A percentile compares a stretch with the other conserved stretches of the same genome.
These are phyloP conservation scores for Patiria pectinifera DNA, from an alignment of 53 echinoderm and acorn worm species.

Conservation along the genomic window DNA sequence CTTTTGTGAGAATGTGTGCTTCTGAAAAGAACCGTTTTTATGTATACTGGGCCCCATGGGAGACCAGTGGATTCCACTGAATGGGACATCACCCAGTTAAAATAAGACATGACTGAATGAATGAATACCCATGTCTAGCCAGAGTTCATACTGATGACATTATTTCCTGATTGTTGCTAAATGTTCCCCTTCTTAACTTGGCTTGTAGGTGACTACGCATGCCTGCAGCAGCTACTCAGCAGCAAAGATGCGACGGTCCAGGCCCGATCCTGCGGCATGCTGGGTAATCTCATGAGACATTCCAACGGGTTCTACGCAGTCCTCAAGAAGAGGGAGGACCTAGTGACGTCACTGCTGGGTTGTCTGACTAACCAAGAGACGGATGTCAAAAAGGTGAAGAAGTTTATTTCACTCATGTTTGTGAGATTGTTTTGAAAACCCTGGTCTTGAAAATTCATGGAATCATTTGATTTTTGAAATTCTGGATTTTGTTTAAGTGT, in stretches of 20 bases:
- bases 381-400: conserved; percentile 87
- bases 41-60: too few relatives aligned
- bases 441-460: background rate
- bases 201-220: conserved; percentile 66
- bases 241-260: conserved; percentile 76
- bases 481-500: too few relatives aligned
- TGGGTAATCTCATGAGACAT: conserved; percentile 94
- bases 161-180: background rate
- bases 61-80: too few relatives aligned
- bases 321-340: conserved; percentile 72
- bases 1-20: too few relatives aligned
- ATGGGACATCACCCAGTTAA: too few relatives aligned
- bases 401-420: too few relatives aligned
- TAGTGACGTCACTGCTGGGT: conserved; percentile 63
- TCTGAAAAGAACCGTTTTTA: too few relatives aligned
- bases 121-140: too few relatives aligned
- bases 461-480: too few relatives aligned
- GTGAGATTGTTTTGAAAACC: background rate
- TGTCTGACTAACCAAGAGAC: conserved; percentile 81
- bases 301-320: conserved; percentile 82
- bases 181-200: background rate
- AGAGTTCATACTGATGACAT: too few relatives aligned
- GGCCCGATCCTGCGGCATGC: conserved; percentile 84
- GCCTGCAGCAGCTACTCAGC: conserved; percentile 65
- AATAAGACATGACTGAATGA: too few relatives aligned